A percentile compares a stretch with the other conserved stretches of the same genome.
Conservation (phyloP, 1,140 invertebrate genomes). For the Vanessa atalanta region DNA sequence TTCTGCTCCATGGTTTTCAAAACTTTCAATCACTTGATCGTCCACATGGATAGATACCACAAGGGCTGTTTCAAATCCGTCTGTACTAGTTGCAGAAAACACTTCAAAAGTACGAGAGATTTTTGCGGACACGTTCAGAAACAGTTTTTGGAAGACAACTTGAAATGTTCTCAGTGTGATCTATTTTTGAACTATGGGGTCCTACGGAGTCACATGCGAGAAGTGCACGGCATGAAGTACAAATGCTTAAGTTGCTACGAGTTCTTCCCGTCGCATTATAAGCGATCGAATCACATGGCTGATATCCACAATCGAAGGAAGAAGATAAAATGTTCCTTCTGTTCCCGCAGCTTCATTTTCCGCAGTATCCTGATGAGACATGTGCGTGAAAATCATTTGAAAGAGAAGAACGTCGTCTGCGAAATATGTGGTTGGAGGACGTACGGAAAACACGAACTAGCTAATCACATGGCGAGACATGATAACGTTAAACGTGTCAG, state of each 20-base stretch:
- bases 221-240: conserved; percentile 38
- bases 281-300: conserved; percentile 42
- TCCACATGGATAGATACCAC: conserved; percentile 50
- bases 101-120: conserved; percentile 33
- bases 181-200: conserved; percentile 17
- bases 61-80: conserved; percentile 44
- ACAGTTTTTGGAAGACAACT: conserved; percentile 14
- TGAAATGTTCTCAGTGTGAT: conserved; percentile 50
- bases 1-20: conserved; percentile 46
- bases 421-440: conserved; percentile 61
- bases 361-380: conserved; percentile 51
- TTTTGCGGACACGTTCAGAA: conserved; percentile 34
- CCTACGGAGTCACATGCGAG: conserved; percentile 37
- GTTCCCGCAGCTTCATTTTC: conserved; percentile 43
- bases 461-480: conserved; percentile 43
- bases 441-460: conserved; percentile 48
- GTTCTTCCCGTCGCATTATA: conserved; percentile 43
- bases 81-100: conserved; percentile 45
- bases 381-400: conserved; percentile 57
- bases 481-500: conserved; percentile 33
- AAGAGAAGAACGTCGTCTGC: conserved; percentile 55
- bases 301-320: conserved; percentile 41
- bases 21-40: conserved; percentile 46
- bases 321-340: conserved; percentile 41
- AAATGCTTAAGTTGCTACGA: conserved; percentile 40